These are phyloP conservation scores for Myotis pilosus DNA, from an alignment of 2,797 vertebrate genomes.

Conservation along the genomic window DNA sequence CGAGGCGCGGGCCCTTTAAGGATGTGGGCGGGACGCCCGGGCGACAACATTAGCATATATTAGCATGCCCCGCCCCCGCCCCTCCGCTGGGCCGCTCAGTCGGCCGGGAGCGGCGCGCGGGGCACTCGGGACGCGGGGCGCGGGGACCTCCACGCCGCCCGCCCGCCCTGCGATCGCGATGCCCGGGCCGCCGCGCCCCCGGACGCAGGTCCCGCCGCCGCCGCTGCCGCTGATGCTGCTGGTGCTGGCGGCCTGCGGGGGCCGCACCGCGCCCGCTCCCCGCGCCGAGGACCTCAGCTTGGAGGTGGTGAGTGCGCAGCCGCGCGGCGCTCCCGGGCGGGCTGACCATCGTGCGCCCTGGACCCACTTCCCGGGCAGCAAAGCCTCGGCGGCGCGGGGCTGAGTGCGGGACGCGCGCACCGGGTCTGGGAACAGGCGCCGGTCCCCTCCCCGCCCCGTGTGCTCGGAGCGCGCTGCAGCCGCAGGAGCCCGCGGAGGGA, in stretches of 20 bases:
- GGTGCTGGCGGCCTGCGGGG: constrained; percentile 77
- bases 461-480: not conserved
- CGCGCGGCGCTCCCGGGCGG: not conserved
- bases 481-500: not conserved
- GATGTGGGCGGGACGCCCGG: not conserved
- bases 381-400: not conserved
- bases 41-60: not conserved
- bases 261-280: constrained; percentile 80
- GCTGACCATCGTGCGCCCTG: not conserved
- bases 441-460: not conserved
- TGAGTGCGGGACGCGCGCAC: not conserved
- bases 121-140: not conserved
- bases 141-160: not conserved
- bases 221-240: constrained; percentile 71
- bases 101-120: not conserved
- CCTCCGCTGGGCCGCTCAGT: not conserved
- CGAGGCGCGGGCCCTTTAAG: constrained; percentile 48
- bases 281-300: constrained; percentile 80
- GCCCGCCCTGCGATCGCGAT: constrained; percentile 15
- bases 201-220: constrained; percentile 18
- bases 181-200: not conserved
- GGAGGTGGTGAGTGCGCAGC: constrained; percentile 83
- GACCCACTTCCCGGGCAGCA: not conserved
- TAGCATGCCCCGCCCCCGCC: constrained; percentile 51
- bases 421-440: not conserved